A percentile compares a stretch with the other conserved stretches of the same genome.
phyloP scores from a whole-genome alignment of 2,797 vertebrate species.

The Dendrocincla fuliginosa region DNA sequence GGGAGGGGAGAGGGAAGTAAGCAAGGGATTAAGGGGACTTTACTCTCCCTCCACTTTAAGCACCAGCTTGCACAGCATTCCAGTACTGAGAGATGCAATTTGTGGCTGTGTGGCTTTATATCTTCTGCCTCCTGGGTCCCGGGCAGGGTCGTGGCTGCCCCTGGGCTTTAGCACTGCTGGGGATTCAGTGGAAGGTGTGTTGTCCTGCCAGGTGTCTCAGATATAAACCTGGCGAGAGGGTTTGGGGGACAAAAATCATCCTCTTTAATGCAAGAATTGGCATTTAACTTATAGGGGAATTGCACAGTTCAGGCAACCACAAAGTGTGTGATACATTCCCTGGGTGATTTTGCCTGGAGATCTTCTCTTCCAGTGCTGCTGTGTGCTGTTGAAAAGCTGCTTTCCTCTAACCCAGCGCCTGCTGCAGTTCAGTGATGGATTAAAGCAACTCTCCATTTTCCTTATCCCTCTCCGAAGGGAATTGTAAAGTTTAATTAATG shows the following conservation, averaged over 20 bases:
- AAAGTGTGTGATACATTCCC: not conserved
- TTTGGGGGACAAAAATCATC: not conserved
- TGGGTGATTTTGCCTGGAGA: constrained; percentile 39
- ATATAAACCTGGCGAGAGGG: not conserved
- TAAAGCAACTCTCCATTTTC: constrained; percentile 57
- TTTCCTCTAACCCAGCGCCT: constrained; percentile 18
- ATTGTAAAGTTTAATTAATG: constrained; percentile 69
- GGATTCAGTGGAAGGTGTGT: not conserved
- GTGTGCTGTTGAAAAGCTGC: constrained; percentile 29
- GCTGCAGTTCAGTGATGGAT: constrained; percentile 54
- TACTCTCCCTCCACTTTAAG: constrained; percentile 58
- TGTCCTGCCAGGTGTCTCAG: not conserved
- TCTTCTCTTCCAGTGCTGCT: not conserved
- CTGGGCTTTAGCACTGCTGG: not conserved
- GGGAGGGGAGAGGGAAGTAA: constrained; percentile 53
- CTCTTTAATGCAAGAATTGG: not conserved
- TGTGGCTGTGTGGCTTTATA: not conserved
- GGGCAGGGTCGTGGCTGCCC: not conserved
- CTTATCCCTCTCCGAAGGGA: constrained; percentile 39
- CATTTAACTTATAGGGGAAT: not conserved
- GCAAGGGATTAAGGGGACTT: constrained; percentile 62
- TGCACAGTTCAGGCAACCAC: not conserved
- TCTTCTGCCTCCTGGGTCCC: not conserved
- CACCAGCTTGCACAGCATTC: constrained; percentile 56
- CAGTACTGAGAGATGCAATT: not conserved